Conservation (phyloP, 2,797 vertebrate species). For the Muscicapa comitata region DNA sequence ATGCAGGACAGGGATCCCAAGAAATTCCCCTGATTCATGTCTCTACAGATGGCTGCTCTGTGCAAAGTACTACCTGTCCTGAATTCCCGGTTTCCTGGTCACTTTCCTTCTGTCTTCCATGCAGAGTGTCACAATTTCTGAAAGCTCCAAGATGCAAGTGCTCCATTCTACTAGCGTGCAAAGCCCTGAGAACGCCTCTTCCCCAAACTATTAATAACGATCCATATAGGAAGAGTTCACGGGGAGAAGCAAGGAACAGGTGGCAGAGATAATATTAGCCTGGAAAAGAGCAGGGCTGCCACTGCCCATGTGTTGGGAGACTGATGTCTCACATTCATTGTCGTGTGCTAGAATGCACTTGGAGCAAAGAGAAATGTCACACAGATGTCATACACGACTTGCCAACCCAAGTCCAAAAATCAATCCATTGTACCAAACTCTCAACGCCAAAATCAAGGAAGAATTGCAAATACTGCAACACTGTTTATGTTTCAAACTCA, state of each 20-base stretch:
- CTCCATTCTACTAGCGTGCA: background rate
- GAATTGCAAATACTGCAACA: background rate
- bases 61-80: background rate
- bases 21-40: background rate
- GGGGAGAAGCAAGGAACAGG: slow-evolving; percentile 82
- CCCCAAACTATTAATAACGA: slow-evolving; percentile 82
- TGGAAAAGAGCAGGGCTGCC: slow-evolving; percentile 84
- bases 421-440: background rate
- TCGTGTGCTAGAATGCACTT: slow-evolving; percentile 60
- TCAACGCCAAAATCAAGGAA: background rate
- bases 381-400: background rate
- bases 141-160: background rate
- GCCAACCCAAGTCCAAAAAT: background rate
- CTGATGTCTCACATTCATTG: slow-evolving; percentile 63
- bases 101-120: background rate
- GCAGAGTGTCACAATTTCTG: background rate
- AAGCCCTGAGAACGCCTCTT: slow-evolving; percentile 10
- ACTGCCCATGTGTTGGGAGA: slow-evolving; percentile 48
- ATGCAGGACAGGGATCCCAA: background rate
- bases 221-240: slow-evolving; percentile 71
- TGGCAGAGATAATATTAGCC: slow-evolving; percentile 85
- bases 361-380: slow-evolving; percentile 63
- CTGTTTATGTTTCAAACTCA: background rate
- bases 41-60: background rate
- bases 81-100: background rate